Evolutionary conservation across 2,113 vertebrate species (phyloP), one percentile per base, ranked within the genome.

Genomic region (Siniperca chuatsi): DNA sequence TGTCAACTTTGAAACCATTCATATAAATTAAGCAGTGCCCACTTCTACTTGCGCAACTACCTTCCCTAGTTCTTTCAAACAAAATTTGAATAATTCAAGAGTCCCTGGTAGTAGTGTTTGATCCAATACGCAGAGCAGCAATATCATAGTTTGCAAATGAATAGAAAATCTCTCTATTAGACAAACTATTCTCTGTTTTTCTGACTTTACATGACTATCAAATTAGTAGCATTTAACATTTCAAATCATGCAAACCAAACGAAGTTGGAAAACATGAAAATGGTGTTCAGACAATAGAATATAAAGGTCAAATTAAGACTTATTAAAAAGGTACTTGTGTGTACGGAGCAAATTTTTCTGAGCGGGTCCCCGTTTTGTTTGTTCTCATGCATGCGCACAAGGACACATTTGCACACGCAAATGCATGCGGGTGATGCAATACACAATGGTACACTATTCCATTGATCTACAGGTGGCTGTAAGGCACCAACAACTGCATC

Each of bases 21-120:
- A 90, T 89, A 80, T 78, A 82, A 92, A 90, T 73, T 77, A 66
- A 92, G 78, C 57, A 61, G 50, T 69, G 68, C 25, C 18, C 40
- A 70, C 60, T 37, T 85, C 48, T 25, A 44, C 57, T 73, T 8
- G 12, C 6, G 16, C 23, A 78, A 52, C 18, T 42, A 60, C 21
- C 61, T 70, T 67, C 54, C 54, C 57, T 55, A 40, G 50, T 69
- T 57, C 29, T 61, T 75, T 82, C 42, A 54, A 71, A 85, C 79
- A 60, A 73, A 79, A 87, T 4, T n/a, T 29, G 62, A 76, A 84
- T 62, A 66, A 74, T 68, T 84, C 12, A 62, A 35, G 11, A 57
- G 33, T 75, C 8, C 37, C 76, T 21, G 3, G 57, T 13, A 52
- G 65, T 44, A 21, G 15, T 23, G 11, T 54, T 37, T 68, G 37